Evolutionary conservation across 2,888 invertebrate genomes (phyloP).

Genomic region (Dorcus parallelipipedus): DNA sequence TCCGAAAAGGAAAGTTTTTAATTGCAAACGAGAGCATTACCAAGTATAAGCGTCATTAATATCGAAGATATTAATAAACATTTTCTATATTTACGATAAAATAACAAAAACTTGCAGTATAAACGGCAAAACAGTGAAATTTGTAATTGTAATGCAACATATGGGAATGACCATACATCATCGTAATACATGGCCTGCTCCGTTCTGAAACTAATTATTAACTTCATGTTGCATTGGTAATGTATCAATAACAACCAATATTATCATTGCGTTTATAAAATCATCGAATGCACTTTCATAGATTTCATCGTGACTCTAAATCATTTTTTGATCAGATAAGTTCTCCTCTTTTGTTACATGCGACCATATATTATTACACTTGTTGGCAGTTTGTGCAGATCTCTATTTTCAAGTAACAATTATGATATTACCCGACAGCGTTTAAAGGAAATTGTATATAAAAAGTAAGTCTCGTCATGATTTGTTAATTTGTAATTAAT

Average conservation of each 20-base stretch:
- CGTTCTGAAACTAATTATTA: conserved; percentile 28
- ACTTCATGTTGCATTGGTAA: conserved; percentile 29
- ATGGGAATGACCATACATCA: conserved; percentile 24
- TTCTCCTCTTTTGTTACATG: conserved; percentile 9
- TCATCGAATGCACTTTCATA: conserved; percentile 15
- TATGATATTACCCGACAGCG: too few relatives aligned
- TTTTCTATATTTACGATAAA: conserved; percentile 16
- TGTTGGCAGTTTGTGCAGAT: not conserved
- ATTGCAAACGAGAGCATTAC: conserved; percentile 15
- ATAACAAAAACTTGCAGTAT: conserved; percentile 18
- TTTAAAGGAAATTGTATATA: too few relatives aligned
- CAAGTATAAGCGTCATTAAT: conserved; percentile 22
- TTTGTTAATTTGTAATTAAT: too few relatives aligned
- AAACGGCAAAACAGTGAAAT: conserved; percentile 21
- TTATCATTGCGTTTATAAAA: conserved; percentile 26
- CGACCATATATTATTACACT: conserved; percentile 10
- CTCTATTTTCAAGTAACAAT: too few relatives aligned
- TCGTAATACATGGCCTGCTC: conserved; percentile 24
- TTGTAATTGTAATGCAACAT: conserved; percentile 27
- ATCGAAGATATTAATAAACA: conserved; percentile 20
- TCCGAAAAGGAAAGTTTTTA: conserved; percentile 15
- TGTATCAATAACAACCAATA: conserved; percentile 31
- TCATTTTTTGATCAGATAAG: conserved; percentile 21
- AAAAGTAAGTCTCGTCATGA: too few relatives aligned
- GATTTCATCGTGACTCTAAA: conserved; percentile 20